Evolutionary conservation across 1,140 invertebrate genomes (phyloP).

Genomic region (Pararge aegeria): DNA sequence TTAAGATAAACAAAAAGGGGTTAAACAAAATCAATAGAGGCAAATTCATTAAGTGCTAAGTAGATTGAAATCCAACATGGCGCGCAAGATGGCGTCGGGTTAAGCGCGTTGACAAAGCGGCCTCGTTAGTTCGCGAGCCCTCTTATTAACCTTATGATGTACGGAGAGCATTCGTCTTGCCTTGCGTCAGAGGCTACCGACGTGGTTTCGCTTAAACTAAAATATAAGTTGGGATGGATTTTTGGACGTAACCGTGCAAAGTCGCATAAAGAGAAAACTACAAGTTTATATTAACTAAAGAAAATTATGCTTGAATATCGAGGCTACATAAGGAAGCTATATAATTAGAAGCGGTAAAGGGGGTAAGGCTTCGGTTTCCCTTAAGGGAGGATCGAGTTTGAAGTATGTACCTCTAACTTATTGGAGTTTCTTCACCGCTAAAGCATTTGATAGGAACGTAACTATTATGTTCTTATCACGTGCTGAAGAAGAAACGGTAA

Average conservation of each 20-base stretch:
- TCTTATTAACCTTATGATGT: conserved; percentile 79
- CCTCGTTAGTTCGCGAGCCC: conserved; percentile 73
- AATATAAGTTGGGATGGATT: conserved; percentile 14
- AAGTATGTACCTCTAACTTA: no score
- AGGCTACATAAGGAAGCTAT: no score
- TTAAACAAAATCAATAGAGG: conserved; percentile 78
- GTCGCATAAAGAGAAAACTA: no score
- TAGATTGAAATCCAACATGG: conserved; percentile 78
- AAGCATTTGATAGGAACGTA: no score
- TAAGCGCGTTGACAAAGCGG: conserved; percentile 75
- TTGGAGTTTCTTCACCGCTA: no score
- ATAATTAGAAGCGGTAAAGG: no score
- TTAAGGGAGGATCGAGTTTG: no score
- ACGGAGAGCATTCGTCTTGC: conserved; percentile 69
- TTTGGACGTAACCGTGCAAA: background rate
- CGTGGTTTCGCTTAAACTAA: conserved; percentile 23
- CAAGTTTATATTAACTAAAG: no score
- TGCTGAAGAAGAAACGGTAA: no score
- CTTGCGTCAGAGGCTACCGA: conserved; percentile 25
- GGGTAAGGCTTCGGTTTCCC: no score
- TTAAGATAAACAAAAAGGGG: conserved; percentile 79
- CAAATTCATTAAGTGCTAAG: conserved; percentile 79
- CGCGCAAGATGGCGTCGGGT: conserved; percentile 71
- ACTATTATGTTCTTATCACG: no score
- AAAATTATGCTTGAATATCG: no score